A percentile compares a stretch with the other conserved stretches of the same genome.
Conservation (phyloP, 2,888 invertebrate species). For the Brachypalpus laphriformis region DNA sequence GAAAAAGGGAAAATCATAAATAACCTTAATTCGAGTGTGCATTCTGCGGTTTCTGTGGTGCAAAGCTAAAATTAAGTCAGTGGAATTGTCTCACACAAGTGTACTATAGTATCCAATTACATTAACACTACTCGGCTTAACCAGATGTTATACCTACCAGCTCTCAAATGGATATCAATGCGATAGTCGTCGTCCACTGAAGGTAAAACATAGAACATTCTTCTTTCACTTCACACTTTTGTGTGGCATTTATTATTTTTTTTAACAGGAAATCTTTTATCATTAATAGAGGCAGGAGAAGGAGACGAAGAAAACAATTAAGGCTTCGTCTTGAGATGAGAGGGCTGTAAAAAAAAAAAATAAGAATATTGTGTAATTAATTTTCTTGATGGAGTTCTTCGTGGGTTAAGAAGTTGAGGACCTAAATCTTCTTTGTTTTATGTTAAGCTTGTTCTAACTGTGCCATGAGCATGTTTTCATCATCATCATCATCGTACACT, state of each 20-base stretch:
- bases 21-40: conserved; percentile 64
- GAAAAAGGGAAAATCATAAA: conserved; percentile 17
- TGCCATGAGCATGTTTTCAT: conserved; percentile 60
- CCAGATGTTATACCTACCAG: conserved; percentile 31
- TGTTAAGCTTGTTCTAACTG: conserved; percentile 56
- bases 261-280: conserved; percentile 67
- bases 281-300: conserved; percentile 14
- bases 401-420: conserved; percentile 57
- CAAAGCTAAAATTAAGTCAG: conserved; percentile 62
- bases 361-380: conserved; percentile 51
- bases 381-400: conserved; percentile 44
- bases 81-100: conserved; percentile 63
- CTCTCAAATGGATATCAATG: conserved; percentile 60
- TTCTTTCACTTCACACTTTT: conserved; percentile 1
- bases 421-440: conserved; percentile 29
- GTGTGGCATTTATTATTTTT: conserved; percentile 51
- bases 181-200: conserved; percentile 44
- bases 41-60: conserved; percentile 65
- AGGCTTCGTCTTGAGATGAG: conserved; percentile 45
- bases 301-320: conserved; percentile 57
- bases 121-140: conserved; percentile 23
- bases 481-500: conserved; percentile 18
- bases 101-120: conserved; percentile 60
- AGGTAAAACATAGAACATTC: conserved; percentile 66
- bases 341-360: conserved; percentile 15